Conservation (phyloP, 2,797 vertebrate genomes). For the Poliocrania exsul region DNA sequence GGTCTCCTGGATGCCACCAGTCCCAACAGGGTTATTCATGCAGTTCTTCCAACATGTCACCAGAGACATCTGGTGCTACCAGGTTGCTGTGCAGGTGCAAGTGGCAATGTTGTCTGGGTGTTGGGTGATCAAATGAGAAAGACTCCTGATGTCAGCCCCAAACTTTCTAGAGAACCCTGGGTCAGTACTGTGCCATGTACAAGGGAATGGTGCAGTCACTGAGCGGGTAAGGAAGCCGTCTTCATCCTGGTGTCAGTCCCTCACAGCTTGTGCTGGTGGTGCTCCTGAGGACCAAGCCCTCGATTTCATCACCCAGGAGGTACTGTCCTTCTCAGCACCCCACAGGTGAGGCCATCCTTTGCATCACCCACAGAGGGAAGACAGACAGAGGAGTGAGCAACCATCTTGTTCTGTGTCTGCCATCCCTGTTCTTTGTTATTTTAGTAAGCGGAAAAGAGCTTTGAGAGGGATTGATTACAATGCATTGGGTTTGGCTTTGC, state of each 20-base stretch:
- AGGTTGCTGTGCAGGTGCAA: background rate
- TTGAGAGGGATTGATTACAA: background rate
- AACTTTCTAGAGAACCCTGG: background rate
- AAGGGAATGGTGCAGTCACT: background rate
- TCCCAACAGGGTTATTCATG: rapidly evolving
- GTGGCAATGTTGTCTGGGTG: background rate
- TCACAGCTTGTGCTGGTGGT: background rate
- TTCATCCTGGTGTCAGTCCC: background rate
- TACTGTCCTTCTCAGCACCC: background rate
- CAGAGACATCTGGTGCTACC: background rate
- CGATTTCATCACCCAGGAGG: background rate
- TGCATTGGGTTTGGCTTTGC: background rate
- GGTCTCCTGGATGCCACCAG: background rate
- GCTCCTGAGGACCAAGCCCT: background rate
- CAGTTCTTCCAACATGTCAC: background rate
- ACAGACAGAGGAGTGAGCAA: too few species aligned
- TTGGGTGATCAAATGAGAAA: background rate
- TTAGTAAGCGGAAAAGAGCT: background rate
- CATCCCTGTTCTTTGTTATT: background rate
- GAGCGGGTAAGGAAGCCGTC: background rate
- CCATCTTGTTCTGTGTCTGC: background rate
- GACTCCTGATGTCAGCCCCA: background rate
- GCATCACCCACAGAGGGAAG: background rate
- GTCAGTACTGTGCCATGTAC: rapidly evolving
- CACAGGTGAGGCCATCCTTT: background rate